Base-by-base conservation (phyloP, 2,888 invertebrate species). In the Timema cristinae region DNA sequence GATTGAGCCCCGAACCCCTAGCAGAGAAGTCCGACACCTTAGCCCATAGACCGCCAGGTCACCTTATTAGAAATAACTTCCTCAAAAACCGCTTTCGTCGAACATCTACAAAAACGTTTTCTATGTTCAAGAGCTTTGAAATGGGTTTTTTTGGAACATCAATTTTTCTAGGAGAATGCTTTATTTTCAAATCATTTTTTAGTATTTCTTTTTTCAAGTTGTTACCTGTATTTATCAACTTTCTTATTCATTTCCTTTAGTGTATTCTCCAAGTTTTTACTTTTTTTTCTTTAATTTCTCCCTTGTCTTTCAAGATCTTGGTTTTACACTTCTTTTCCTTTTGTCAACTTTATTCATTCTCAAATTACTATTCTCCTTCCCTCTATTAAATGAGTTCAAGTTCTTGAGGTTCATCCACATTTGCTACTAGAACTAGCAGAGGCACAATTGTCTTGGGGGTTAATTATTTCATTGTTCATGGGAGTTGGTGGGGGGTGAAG, bases 141-240 rank as follows among this genome's bases (percentile, higher is more conserved):
- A 8, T 32, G 32, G 47, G 6, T 63, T 63, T 16, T 48, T 48
- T 63, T 63, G 63, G 63, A 16, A 2, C 48, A 10, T 32, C 63
- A 63, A 32, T 9, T 16, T 63, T 32, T 32, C 32, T 63, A 16
- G 32, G 47, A 63, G 63, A 63, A 16, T 16, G 63, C 4, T 63
- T 63, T 63, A 8, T 63, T 15, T 63, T 63, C 48, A 48, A 47
- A 13, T 48, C 8, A 32, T 15, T 48, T 48, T 63, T 63, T 63
- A 48, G 11, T 47, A 11, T 63, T 6, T 11, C 32, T 9, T 63
- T 16, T 63, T 48, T 15, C 63, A 32, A 63, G 11, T 63, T 32
- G 7, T 63, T 63, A 16, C 63, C 63, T 63, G 48, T 63, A 63
- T 63, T n/a, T 63, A 8, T 63, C 63, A 47, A 63, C 16, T 63